Evolutionary conservation across 2,797 vertebrate species (phyloP).

Genomic region (Eurystomus glaucurus): DNA sequence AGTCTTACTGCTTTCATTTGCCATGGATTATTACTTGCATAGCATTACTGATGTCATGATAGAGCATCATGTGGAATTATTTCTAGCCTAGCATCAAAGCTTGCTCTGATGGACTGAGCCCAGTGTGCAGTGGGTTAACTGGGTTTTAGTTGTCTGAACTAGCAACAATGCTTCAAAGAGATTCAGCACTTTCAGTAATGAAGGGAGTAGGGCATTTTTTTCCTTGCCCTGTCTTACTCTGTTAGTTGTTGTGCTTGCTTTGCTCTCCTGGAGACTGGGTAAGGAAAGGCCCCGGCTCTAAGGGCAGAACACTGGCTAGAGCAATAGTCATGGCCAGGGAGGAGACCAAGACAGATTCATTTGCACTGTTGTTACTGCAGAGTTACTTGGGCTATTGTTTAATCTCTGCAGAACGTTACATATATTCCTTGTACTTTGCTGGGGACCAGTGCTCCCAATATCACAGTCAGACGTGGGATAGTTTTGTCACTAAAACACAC

Average conservation of each 20-base stretch:
- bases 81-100: conserved; percentile 23
- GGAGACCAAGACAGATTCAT: background rate
- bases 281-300: background rate
- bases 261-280: background rate
- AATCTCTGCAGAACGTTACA: background rate
- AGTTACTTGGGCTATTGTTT: background rate
- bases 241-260: background rate
- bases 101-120: background rate
- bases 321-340: background rate
- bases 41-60: background rate
- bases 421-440: background rate
- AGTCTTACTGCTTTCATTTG: background rate
- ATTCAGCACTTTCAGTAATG: background rate
- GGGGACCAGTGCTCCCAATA: background rate
- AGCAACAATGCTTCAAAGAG: background rate
- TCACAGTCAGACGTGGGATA: background rate
- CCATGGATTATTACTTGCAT: background rate
- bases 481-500: background rate
- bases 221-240: background rate
- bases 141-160: background rate
- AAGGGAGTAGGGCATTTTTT: background rate
- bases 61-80: background rate
- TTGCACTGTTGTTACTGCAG: background rate
- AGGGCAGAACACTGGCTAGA: background rate
- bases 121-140: background rate